phyloP scores from a whole-genome alignment of 2,113 vertebrate species.

The Passerina amoena region DNA sequence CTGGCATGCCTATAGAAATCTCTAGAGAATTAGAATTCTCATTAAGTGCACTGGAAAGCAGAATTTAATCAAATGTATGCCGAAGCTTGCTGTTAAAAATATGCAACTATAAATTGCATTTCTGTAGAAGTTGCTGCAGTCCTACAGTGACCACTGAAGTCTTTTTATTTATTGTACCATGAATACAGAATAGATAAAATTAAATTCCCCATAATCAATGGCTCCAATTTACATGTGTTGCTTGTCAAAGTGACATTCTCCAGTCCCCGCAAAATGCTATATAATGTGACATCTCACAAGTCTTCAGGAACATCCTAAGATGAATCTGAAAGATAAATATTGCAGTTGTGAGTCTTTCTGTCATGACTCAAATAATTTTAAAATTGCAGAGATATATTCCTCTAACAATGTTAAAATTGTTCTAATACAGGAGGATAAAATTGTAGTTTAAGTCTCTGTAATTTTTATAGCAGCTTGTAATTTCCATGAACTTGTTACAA shows the following conservation, averaged over 20 bases:
- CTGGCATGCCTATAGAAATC: slow-evolving; percentile 52
- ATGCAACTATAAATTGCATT: slow-evolving; percentile 68
- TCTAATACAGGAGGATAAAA: slow-evolving; percentile 79
- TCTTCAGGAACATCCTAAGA: slow-evolving; percentile 70
- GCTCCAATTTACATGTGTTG: slow-evolving; percentile 47
- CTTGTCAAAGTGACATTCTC: slow-evolving; percentile 73
- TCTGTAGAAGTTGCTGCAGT: slow-evolving; percentile 46
- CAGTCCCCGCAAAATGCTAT: slow-evolving; percentile 37
- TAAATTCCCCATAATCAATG: slow-evolving; percentile 66
- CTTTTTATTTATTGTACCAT: slow-evolving; percentile 58
- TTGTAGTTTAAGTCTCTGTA: slow-evolving; percentile 78
- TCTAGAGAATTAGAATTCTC: slow-evolving; percentile 68
- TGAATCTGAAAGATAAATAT: slow-evolving; percentile 81
- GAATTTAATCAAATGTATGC: slow-evolving; percentile 68
- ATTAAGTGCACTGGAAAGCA: slow-evolving; percentile 66
- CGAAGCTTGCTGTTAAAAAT: slow-evolving; percentile 50
- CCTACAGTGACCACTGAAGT: slow-evolving; percentile 53
- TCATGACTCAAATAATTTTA: slow-evolving; percentile 84
- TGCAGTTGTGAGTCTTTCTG: slow-evolving; percentile 80
- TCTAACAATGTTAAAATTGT: slow-evolving; percentile 81
- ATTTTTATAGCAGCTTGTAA: slow-evolving; percentile 81
- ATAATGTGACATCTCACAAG: slow-evolving; percentile 70
- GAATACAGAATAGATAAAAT: slow-evolving; percentile 65
- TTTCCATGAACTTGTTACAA: slow-evolving; percentile 72
- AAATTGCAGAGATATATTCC: slow-evolving; percentile 80